A percentile compares a stretch with the other conserved stretches of the same genome.
Conservation (phyloP, 2,113 vertebrate genomes). For the Sceloporus undulatus region DNA sequence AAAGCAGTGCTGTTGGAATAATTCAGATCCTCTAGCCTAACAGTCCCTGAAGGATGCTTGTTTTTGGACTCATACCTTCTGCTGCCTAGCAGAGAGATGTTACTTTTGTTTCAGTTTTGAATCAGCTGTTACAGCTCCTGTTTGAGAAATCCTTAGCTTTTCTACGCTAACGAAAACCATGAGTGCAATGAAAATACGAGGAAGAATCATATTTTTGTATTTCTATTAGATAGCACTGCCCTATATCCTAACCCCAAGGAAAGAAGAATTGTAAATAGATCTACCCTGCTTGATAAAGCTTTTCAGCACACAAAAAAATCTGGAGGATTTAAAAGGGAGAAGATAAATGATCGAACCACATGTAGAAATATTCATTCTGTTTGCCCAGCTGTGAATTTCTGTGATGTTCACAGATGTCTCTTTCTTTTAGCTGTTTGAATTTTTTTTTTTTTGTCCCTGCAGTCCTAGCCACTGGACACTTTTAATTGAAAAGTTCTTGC, state of each 20-base stretch:
- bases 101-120: slow-evolving; percentile 32
- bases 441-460: slow-evolving; percentile 40
- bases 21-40: slow-evolving; percentile 27
- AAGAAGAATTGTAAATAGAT: slow-evolving; percentile 55
- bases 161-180: slow-evolving; percentile 56
- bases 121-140: slow-evolving; percentile 52
- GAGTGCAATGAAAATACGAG: slow-evolving; percentile 12
- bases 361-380: slow-evolving; percentile 53
- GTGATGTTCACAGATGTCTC: slow-evolving; percentile 60
- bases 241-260: slow-evolving; percentile 56
- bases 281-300: slow-evolving; percentile 31
- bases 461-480: slow-evolving; percentile 23
- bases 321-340: slow-evolving; percentile 55
- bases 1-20: slow-evolving; percentile 22
- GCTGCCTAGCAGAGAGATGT: background rate
- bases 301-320: slow-evolving; percentile 55
- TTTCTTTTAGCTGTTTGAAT: slow-evolving; percentile 60
- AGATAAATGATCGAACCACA: slow-evolving; percentile 58
- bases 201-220: slow-evolving; percentile 28
- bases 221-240: slow-evolving; percentile 47
- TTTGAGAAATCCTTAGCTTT: slow-evolving; percentile 50
- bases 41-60: background rate
- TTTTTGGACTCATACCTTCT: slow-evolving; percentile 12
- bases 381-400: slow-evolving; percentile 65
- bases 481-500: slow-evolving; percentile 23